A percentile compares a stretch with the other conserved stretches of the same genome.
phyloP scores from a whole-genome alignment of 2,797 vertebrate genomes.

The Myotis vivesi region DNA sequence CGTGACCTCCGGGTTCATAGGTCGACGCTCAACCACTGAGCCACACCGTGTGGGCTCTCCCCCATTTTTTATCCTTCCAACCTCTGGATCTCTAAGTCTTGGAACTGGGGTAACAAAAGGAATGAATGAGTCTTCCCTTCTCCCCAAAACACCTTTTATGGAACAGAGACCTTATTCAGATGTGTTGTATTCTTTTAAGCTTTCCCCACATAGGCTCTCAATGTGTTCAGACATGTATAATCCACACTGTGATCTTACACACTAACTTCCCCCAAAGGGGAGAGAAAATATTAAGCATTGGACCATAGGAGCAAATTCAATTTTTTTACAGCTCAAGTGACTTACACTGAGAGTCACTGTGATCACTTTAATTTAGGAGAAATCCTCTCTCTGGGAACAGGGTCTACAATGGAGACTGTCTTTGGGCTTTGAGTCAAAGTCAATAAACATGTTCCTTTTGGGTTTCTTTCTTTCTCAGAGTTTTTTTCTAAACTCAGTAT shows the following conservation, averaged over 20 bases:
- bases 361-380: conserved; percentile 52
- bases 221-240: background rate
- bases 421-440: conserved; percentile 70
- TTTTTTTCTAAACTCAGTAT: conserved; percentile 58
- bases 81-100: background rate
- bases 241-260: background rate
- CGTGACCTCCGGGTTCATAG: too few species aligned
- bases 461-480: background rate
- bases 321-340: conserved; percentile 55
- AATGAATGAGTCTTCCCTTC: background rate
- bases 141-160: background rate
- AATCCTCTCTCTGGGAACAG: conserved; percentile 51
- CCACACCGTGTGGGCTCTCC: too few species aligned
- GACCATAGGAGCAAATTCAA: conserved; percentile 51
- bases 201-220: background rate
- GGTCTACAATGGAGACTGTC: background rate
- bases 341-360: conserved; percentile 54
- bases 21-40: too few species aligned
- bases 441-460: conserved; percentile 70
- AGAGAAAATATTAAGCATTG: conserved; percentile 29
- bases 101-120: background rate
- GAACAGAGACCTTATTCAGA: background rate
- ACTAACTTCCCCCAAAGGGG: background rate
- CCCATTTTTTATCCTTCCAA: background rate
- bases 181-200: background rate